These are phyloP conservation scores for Anguilla japonica DNA, from an alignment of 2,113 vertebrate species.

Conservation along the genomic window DNA sequence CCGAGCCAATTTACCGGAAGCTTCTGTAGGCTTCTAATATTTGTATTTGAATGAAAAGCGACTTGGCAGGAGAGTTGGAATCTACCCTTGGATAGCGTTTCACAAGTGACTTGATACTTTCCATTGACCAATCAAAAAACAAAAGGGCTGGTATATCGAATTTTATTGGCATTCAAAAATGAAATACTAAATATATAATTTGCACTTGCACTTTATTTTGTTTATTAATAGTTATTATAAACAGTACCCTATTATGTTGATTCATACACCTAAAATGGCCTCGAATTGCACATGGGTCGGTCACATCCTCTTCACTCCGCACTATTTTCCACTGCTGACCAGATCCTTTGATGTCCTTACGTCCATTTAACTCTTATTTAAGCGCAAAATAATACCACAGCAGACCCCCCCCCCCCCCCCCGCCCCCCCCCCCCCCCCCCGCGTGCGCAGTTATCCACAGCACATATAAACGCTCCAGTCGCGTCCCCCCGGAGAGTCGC, in stretches of 20 bases:
- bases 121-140: not conserved
- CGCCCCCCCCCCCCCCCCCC: too few relatives aligned
- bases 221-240: not conserved
- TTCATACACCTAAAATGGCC: not conserved
- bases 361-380: not conserved
- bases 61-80: not conserved
- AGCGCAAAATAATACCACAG: not conserved
- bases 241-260: not conserved
- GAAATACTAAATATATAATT: not conserved
- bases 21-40: not conserved
- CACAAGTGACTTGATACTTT: not conserved
- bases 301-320: not conserved
- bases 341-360: not conserved
- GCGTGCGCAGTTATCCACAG: not conserved
- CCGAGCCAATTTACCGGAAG: not conserved
- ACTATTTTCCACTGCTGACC: not conserved
- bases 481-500: conserved; percentile 59
- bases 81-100: not conserved
- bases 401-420: not conserved
- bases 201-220: not conserved
- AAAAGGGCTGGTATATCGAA: not conserved
- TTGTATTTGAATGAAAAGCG: too few relatives aligned
- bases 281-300: not conserved
- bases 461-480: not conserved
- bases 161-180: not conserved